Evolutionary conservation across 2,888 invertebrate genomes (phyloP), one percentile per base, ranked within the genome.

Genomic region (Acronicta aceris): DNA sequence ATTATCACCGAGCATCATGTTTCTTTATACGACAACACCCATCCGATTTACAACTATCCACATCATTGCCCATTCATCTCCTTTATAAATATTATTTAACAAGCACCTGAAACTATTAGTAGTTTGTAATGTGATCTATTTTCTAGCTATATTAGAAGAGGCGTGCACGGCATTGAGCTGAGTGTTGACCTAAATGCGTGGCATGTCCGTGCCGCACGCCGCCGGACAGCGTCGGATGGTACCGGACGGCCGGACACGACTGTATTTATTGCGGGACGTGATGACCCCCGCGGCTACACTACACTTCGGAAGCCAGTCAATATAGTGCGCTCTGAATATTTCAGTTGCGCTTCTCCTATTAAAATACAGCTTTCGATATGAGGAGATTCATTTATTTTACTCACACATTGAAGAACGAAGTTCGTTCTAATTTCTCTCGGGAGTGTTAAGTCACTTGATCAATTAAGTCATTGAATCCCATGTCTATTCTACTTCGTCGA

Each of bases 181-280:
- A 21, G 36, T 57, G 53, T 47, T 71, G 58, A 55, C 52, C 67
- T 33, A 58, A 40, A 65, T 51, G 56, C 55, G 59, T 38, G 52
- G 53, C 55, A 58, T 38, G 52, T 42, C 47, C 16, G 40, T 33
- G 33, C 40, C 41, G 56, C 25, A 36, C 40, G 17, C 38, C 16
- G 45, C 27, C 25, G 16, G 12, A 13, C 16, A 16, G 16, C 9
- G 12, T 5, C 45, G 42, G 41, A 21, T 46, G 13, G 25, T 6
- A 25, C 41, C 48, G 51, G 46, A 41, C 53, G 16, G 33, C 40
- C 46, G 51, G 51, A 15, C 50, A 33, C 57, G 43, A 47, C 53
- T 59, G 56, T 66, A 66, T 56, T 58, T 56, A 73, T 65, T 60
- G 43, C 55, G 15, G 15, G 40, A 53, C 58, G 65, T 61, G 57